A percentile compares a stretch with the other conserved stretches of the same genome.
phyloP scores from a whole-genome alignment of 2,797 vertebrate species.

The Chiloscyllium punctatum region DNA sequence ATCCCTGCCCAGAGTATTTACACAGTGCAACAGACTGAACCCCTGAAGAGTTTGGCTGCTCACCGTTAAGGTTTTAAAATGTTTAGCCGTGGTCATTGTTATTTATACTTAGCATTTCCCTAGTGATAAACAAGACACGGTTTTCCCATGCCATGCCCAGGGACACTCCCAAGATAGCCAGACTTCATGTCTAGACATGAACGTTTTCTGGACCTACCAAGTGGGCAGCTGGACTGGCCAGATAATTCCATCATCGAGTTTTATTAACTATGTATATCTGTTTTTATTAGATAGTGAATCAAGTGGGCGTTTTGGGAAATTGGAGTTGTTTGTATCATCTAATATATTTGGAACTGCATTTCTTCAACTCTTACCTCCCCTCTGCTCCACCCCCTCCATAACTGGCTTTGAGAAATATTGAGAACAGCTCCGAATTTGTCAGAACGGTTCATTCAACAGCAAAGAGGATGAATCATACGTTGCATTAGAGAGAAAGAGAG shows the following conservation, averaged over 20 bases:
- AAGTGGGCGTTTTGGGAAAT: slow-evolving; percentile 30
- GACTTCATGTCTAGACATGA: slow-evolving; percentile 70
- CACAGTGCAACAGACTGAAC: slow-evolving; percentile 18
- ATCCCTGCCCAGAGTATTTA: not conserved
- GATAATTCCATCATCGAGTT: slow-evolving; percentile 28
- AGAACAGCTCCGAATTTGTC: not conserved
- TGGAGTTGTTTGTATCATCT: slow-evolving; percentile 27
- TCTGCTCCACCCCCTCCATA: no score
- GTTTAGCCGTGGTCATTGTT: slow-evolving; percentile 75
- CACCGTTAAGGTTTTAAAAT: slow-evolving; percentile 26
- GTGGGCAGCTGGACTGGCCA: slow-evolving; percentile 45
- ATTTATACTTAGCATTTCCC: slow-evolving; percentile 72
- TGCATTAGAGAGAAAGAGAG: not conserved
- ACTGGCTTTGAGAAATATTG: not conserved
- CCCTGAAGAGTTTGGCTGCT: slow-evolving; percentile 15
- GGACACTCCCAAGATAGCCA: slow-evolving; percentile 62
- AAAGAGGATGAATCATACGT: not conserved
- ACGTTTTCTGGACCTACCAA: slow-evolving; percentile 53
- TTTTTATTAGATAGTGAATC: slow-evolving; percentile 37
- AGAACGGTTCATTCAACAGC: not conserved
- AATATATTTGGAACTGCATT: not conserved
- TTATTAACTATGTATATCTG: slow-evolving; percentile 35
- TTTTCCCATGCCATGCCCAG: slow-evolving; percentile 73
- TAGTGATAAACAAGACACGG: slow-evolving; percentile 74
- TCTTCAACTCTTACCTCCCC: not conserved